Evolutionary conservation across 2,113 vertebrate genomes (phyloP).

Genomic region (Alaudala cheleensis): DNA sequence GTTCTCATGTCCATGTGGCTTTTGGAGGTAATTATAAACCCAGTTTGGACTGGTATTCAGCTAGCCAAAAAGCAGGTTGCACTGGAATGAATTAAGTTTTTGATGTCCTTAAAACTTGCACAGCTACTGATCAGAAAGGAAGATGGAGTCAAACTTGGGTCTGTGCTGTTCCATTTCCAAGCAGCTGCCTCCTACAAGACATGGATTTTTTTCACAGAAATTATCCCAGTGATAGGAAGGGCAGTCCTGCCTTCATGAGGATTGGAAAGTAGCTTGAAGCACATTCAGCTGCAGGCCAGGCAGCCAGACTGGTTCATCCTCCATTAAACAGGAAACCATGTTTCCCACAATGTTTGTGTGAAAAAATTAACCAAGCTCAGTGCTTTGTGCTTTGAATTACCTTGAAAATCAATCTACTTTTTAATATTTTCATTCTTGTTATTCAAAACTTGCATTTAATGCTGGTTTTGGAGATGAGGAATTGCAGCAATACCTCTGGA

Average conservation of each 20-base stretch:
- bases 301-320: background rate
- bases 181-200: background rate
- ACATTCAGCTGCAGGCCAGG: background rate
- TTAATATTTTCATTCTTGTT: constrained; percentile 21
- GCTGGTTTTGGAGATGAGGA: background rate
- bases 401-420: constrained; percentile 9
- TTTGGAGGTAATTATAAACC: background rate
- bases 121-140: background rate
- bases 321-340: constrained; percentile 12
- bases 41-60: background rate
- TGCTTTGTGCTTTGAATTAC: constrained; percentile 22
- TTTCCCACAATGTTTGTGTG: constrained; percentile 15
- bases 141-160: background rate
- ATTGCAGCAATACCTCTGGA: background rate
- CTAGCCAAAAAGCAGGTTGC: background rate
- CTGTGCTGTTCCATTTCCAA: background rate
- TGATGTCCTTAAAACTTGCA: background rate
- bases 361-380: constrained; percentile 1
- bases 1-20: background rate
- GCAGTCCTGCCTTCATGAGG: background rate
- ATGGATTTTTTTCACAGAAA: background rate
- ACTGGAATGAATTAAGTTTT: background rate
- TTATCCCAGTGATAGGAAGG: background rate
- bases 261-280: background rate
- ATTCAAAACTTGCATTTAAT: constrained; percentile 15